These are phyloP conservation scores for Philereme transversata DNA, from an alignment of 2,888 invertebrate species.

Conservation along the genomic window DNA sequence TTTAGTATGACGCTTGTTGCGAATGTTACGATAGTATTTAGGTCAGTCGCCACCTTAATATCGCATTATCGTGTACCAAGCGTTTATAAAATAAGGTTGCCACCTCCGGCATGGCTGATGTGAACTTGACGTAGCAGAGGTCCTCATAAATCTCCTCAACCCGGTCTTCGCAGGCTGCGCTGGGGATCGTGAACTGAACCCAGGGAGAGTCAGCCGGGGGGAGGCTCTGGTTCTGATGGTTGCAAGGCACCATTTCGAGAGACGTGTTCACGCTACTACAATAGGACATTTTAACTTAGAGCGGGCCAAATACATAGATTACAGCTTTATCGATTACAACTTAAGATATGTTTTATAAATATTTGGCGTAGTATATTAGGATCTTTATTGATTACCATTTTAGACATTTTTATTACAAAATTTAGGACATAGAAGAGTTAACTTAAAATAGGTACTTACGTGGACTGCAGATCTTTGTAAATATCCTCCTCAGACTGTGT, in stretches of 20 bases:
- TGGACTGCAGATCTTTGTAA: constrained; percentile 91
- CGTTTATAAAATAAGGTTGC: constrained; percentile 38
- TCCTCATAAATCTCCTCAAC: constrained; percentile 95
- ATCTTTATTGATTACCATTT: no score
- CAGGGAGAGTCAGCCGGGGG: constrained; percentile 79
- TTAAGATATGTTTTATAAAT: no score
- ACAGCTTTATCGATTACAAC: no score
- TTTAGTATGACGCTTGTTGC: no score
- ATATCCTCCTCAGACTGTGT: constrained; percentile 93
- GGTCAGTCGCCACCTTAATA: neutral
- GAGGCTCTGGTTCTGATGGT: constrained; percentile 48
- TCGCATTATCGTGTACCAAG: constrained; percentile 41
- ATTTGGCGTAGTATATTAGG: no score
- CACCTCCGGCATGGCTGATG: constrained; percentile 88
- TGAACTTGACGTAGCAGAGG: constrained; percentile 93
- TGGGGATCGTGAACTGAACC: constrained; percentile 88
- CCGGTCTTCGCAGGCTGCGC: constrained; percentile 83
- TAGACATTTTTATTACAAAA: neutral
- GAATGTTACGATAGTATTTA: no score
- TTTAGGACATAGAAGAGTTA: neutral
- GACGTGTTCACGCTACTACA: constrained; percentile 63
- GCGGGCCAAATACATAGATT: constrained; percentile 8
- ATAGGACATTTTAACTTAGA: constrained; percentile 25
- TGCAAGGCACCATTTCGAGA: constrained; percentile 58
- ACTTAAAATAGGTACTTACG: constrained; percentile 84